phyloP scores from a whole-genome alignment of 2,888 invertebrate species.

The Latheticus oryzae region DNA sequence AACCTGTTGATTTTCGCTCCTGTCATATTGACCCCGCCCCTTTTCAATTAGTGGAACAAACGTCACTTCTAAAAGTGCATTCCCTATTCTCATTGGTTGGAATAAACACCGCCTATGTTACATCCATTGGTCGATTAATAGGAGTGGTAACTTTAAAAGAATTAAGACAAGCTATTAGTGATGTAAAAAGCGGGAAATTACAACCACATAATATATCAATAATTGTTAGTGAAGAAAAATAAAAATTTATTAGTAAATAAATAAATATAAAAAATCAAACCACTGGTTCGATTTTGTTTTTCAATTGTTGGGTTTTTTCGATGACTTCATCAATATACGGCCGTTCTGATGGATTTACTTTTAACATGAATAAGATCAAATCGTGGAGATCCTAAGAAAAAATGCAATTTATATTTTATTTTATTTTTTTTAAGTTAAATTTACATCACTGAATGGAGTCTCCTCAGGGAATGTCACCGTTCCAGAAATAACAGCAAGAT shows the following conservation, averaged over 20 bases:
- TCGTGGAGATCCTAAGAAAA: slow-evolving; percentile 75
- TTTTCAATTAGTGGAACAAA: slow-evolving; percentile 93
- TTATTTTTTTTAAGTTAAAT: not conserved
- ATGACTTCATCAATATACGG: slow-evolving; percentile 82
- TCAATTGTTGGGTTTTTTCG: slow-evolving; percentile 71
- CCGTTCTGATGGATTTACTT: slow-evolving; percentile 80
- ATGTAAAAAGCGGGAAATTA: slow-evolving; percentile 80
- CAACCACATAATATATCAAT: slow-evolving; percentile 45
- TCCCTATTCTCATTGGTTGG: slow-evolving; percentile 89
- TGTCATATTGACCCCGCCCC: slow-evolving; percentile 95
- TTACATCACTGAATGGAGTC: slow-evolving; percentile 73
- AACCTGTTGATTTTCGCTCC: slow-evolving; percentile 78
- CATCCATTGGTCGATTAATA: slow-evolving; percentile 90
- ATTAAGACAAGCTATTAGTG: slow-evolving; percentile 85
- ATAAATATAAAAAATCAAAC: slow-evolving; percentile 62
- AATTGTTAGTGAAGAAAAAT: slow-evolving; percentile 31
- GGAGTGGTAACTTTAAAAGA: slow-evolving; percentile 94
- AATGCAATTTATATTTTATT: slow-evolving; percentile 9
- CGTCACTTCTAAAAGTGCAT: slow-evolving; percentile 83
- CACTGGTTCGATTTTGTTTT: slow-evolving; percentile 70
- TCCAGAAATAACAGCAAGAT: slow-evolving; percentile 84
- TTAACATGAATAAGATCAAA: slow-evolving; percentile 76
- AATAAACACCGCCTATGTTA: slow-evolving; percentile 96
- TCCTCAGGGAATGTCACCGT: slow-evolving; percentile 78
- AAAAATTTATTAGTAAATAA: slow-evolving; percentile 9